These are phyloP conservation scores for Dreissena rostriformis DNA, from an alignment of 1,140 invertebrate genomes.

Conservation along the genomic window DNA sequence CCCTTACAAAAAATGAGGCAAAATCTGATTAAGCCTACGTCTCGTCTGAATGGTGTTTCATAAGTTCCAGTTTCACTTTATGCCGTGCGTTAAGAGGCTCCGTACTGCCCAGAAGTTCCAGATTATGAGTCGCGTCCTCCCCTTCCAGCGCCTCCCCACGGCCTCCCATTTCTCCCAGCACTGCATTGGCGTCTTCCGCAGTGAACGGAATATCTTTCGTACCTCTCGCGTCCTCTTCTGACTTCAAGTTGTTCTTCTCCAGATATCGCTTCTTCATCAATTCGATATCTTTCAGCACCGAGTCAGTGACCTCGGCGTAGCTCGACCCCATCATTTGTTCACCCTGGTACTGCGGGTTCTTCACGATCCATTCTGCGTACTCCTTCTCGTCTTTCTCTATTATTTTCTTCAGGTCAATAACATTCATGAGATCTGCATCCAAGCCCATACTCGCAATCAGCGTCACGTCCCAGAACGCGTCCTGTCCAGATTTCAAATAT, in stretches of 20 bases:
- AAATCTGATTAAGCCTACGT: not conserved
- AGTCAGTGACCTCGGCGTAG: constrained; percentile 57
- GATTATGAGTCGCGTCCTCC: constrained; percentile 60
- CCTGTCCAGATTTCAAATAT: constrained; percentile 9
- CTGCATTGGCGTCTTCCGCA: constrained; percentile 39
- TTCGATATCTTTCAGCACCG: constrained; percentile 59
- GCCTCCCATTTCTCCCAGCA: constrained; percentile 4
- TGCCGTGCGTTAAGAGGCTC: constrained; percentile 64
- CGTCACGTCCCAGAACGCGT: constrained; percentile 40
- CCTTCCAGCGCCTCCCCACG: constrained; percentile 32
- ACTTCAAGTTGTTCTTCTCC: constrained; percentile 29
- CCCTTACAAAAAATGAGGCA: too few relatives aligned
- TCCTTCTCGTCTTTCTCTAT: constrained; percentile 61
- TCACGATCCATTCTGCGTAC: constrained; percentile 61
- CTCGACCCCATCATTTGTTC: constrained; percentile 37
- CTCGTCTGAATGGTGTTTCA: constrained; percentile 5
- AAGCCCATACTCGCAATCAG: constrained; percentile 38
- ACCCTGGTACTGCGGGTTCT: constrained; percentile 29
- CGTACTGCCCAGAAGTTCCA: constrained; percentile 66
- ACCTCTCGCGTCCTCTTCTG: constrained; percentile 20
- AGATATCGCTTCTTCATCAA: constrained; percentile 60
- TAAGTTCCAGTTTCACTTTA: constrained; percentile 43
- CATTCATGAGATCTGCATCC: constrained; percentile 60
- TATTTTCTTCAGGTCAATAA: constrained; percentile 58
- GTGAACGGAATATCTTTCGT: constrained; percentile 45